Conservation (phyloP, 2,113 vertebrate species). For the Pimephales promelas region DNA sequence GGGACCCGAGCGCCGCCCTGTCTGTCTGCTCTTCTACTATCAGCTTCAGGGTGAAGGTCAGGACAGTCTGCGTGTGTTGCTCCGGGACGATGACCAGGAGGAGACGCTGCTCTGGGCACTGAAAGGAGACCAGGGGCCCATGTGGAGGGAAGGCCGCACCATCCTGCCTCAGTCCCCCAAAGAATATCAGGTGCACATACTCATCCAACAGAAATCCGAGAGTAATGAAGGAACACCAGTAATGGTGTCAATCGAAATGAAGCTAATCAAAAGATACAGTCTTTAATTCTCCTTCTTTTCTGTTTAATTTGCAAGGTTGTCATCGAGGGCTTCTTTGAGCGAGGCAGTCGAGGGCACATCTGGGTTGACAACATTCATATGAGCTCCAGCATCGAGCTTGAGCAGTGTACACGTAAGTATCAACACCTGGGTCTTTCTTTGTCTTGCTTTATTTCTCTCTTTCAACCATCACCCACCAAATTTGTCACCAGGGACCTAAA, state of each 20-base stretch:
- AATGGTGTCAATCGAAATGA: background rate
- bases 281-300: background rate
- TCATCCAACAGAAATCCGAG: background rate
- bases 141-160: constrained; percentile 93
- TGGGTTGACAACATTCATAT: constrained; percentile 93
- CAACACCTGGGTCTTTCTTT: background rate
- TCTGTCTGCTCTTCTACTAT: constrained; percentile 94
- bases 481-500: constrained; percentile 7
- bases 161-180: constrained; percentile 89
- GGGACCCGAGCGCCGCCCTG: constrained; percentile 81
- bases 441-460: background rate
- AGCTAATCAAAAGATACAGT: background rate
- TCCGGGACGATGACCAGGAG: constrained; percentile 85
- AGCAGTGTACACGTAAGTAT: constrained; percentile 91
- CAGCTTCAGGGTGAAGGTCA: constrained; percentile 83
- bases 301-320: constrained; percentile 80
- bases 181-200: constrained; percentile 84
- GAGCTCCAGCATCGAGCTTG: constrained; percentile 84
- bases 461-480: background rate
- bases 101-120: constrained; percentile 89
- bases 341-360: constrained; percentile 83
- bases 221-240: background rate
- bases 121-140: constrained; percentile 86
- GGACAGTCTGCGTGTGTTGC: constrained; percentile 84
- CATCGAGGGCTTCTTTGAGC: constrained; percentile 91